Evolutionary conservation across 2,797 vertebrate species (phyloP).

Genomic region (Ptychobarbus kaznakovi): DNA sequence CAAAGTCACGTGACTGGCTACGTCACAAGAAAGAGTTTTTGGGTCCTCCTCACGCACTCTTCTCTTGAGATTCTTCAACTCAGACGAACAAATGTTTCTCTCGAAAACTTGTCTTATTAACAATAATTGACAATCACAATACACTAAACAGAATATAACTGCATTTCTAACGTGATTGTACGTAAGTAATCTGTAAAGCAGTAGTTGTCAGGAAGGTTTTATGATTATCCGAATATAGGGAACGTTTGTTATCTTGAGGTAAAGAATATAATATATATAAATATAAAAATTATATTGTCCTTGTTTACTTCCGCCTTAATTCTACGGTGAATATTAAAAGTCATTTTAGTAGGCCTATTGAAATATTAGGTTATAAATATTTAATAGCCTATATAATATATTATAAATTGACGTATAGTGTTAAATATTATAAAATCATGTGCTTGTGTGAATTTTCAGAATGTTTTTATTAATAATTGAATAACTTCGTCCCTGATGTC

Average conservation of each 20-base stretch:
- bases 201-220: neutral
- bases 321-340: neutral
- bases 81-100: neutral
- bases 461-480: neutral
- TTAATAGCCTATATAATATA: neutral
- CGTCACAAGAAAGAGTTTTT: slow-evolving; percentile 65
- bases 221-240: neutral
- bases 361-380: neutral
- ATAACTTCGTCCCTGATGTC: neutral
- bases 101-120: neutral
- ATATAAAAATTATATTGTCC: neutral
- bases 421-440: neutral
- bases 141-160: neutral
- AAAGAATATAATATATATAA: neutral
- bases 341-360: neutral
- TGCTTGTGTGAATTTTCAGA: neutral
- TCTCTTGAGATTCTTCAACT: neutral
- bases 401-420: neutral
- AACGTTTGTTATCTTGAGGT: neutral
- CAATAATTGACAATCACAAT: neutral
- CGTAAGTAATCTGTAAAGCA: neutral
- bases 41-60: slow-evolving; percentile 46
- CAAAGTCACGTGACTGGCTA: slow-evolving; percentile 76
- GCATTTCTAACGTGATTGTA: neutral
- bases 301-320: neutral